Conservation (phyloP, 2,888 invertebrate genomes). For the Lottia scabra region DNA sequence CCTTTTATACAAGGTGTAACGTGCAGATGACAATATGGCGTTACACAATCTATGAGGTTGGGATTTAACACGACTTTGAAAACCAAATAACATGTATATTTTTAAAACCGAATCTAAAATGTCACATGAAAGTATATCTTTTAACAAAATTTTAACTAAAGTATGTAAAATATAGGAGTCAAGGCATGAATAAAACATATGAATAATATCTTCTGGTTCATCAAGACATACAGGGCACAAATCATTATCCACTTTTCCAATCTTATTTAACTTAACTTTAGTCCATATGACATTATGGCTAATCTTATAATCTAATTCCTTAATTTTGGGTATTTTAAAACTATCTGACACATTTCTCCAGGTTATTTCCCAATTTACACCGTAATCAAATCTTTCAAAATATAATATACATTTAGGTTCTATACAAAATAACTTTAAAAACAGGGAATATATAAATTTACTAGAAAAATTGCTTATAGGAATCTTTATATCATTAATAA, state of each 20-base stretch:
- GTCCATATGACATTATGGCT: background rate
- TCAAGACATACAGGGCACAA: background rate
- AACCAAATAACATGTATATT: background rate
- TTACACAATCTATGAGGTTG: background rate
- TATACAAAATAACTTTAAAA: background rate
- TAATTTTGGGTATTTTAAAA: background rate
- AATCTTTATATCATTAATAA: background rate
- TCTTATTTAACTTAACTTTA: background rate
- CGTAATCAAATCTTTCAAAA: background rate
- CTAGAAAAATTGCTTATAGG: background rate
- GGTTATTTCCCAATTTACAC: background rate
- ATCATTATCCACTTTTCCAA: background rate
- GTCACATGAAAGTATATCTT: background rate
- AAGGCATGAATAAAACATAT: background rate
- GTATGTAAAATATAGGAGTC: background rate
- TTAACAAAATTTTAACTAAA: background rate
- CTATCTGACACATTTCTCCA: background rate
- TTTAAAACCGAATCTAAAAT: background rate
- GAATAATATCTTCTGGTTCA: background rate
- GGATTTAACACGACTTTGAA: background rate
- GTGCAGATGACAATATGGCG: background rate
- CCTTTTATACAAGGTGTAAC: background rate
- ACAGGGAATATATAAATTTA: background rate
- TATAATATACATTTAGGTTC: background rate
- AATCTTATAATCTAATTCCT: background rate